Percentiles rank a stretch among this genome's conserved stretches.
Conservation (phyloP, 2,888 invertebrate genomes). For the Eulithis testata region DNA sequence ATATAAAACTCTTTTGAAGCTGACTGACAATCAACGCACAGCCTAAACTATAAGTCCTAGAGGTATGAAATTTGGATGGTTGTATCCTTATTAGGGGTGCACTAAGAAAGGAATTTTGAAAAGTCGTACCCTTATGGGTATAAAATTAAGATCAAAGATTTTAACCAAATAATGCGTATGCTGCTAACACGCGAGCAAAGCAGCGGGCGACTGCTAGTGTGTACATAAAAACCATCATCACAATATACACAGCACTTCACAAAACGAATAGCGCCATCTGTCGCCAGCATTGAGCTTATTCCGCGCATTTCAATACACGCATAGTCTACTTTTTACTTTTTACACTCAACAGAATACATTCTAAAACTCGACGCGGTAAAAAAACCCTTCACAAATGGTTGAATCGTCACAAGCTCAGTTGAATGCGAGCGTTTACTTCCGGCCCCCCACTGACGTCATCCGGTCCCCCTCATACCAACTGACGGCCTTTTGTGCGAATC, state of each 20-base stretch:
- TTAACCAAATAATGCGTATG: too few relatives aligned
- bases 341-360: slow-evolving; percentile 25
- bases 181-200: too few relatives aligned
- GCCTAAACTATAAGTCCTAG: too few relatives aligned
- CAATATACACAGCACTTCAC: background rate
- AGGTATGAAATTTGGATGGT: too few relatives aligned
- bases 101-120: too few relatives aligned
- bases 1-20: too few relatives aligned
- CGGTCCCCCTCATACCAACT: slow-evolving; percentile 32
- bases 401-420: slow-evolving; percentile 39
- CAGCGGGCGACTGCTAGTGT: too few relatives aligned
- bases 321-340: slow-evolving; percentile 14
- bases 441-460: slow-evolving; percentile 29
- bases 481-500: slow-evolving; percentile 47
- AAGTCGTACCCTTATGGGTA: too few relatives aligned
- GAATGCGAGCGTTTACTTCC: slow-evolving; percentile 39
- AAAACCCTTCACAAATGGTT: slow-evolving; percentile 37
- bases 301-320: slow-evolving; percentile 17
- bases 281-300: slow-evolving; percentile 6
- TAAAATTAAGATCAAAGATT: too few relatives aligned
- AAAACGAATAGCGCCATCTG: slow-evolving; percentile 16
- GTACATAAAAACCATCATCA: too few relatives aligned
- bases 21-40: too few relatives aligned
- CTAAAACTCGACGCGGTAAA: slow-evolving; percentile 24
- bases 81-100: too few relatives aligned